phyloP scores from a whole-genome alignment of 2,113 vertebrate genomes.

The Riparia riparia region DNA sequence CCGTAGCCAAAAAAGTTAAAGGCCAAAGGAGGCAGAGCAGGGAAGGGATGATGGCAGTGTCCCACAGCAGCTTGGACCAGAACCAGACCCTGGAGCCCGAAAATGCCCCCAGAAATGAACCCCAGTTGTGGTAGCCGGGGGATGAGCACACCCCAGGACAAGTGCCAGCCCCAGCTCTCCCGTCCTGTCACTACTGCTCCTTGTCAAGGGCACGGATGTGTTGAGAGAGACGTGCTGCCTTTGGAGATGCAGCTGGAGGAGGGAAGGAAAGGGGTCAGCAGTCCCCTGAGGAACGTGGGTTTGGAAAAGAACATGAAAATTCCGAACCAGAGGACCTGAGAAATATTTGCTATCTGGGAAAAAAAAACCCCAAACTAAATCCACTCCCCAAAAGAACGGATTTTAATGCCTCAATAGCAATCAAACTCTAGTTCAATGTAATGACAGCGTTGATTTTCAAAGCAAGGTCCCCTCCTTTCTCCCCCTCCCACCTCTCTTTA shows the following conservation, averaged over 20 bases:
- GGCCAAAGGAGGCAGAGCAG: background rate
- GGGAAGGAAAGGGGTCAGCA: background rate
- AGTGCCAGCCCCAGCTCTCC: background rate
- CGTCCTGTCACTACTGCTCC: background rate
- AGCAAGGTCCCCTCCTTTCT: background rate
- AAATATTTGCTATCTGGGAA: background rate
- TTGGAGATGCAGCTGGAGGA: background rate
- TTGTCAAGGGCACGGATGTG: background rate
- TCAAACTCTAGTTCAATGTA: accelerated
- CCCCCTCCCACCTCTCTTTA: background rate
- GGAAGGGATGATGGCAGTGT: background rate
- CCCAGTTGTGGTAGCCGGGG: background rate
- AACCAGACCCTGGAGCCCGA: no score
- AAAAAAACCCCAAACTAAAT: background rate
- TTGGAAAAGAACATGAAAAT: background rate
- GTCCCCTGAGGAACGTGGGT: background rate
- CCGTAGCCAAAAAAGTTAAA: background rate
- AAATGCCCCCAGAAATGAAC: background rate
- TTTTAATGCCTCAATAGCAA: background rate
- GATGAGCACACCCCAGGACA: background rate
- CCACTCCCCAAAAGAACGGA: background rate
- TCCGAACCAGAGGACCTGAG: background rate
- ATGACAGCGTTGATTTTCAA: background rate
- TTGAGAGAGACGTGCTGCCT: background rate
- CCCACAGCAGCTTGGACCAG: background rate